phyloP scores from a whole-genome alignment of 2,113 vertebrate genomes.

The Microtus richardsoni region DNA sequence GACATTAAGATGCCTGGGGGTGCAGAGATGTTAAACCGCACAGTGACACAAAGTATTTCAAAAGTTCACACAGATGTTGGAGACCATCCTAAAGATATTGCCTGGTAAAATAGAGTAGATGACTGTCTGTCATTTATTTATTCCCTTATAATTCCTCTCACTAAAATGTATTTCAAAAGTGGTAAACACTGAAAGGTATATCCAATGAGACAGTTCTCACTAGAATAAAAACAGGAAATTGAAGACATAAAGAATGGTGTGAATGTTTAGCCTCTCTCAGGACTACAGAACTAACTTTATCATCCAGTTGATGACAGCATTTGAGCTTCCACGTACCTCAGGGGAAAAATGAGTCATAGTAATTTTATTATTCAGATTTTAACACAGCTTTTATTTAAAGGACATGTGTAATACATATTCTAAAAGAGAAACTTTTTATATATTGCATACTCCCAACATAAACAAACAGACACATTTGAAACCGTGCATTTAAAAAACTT shows the following conservation, averaged over 20 bases:
- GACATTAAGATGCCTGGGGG: neutral
- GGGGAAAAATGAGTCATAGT: neutral
- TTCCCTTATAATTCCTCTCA: slow-evolving; percentile 34
- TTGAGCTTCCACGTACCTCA: neutral
- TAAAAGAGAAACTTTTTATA: neutral
- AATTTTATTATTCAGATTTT: slow-evolving; percentile 6
- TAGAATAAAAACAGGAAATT: slow-evolving; percentile 55
- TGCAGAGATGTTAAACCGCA: neutral
- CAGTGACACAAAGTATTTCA: slow-evolving; percentile 18
- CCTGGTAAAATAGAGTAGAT: neutral
- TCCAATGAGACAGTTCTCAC: slow-evolving; percentile 21
- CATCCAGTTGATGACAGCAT: neutral
- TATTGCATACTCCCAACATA: neutral
- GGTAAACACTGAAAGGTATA: neutral
- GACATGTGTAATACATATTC: neutral
- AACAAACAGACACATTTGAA: neutral
- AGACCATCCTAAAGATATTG: neutral
- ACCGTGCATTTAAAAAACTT: neutral
- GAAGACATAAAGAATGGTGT: slow-evolving; percentile 30
- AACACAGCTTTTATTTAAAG: neutral
- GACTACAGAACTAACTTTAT: neutral
- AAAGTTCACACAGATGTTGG: slow-evolving; percentile 17
- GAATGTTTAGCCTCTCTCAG: neutral
- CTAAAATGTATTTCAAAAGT: neutral
- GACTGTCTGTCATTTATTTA: slow-evolving; percentile 14